Evolutionary conservation across 2,888 invertebrate species (phyloP).

Genomic region (Camponotus fellah): DNA sequence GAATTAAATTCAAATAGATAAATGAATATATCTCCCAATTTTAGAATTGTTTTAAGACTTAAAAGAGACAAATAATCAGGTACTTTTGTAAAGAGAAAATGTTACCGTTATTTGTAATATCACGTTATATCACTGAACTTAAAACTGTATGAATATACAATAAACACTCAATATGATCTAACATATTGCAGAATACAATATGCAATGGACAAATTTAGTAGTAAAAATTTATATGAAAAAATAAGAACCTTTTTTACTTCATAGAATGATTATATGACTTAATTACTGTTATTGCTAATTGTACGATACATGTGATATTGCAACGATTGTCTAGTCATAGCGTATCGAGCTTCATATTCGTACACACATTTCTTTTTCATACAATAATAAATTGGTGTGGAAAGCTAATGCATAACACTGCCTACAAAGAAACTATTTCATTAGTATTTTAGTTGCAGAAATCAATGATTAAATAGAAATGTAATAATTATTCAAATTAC

Average conservation of each 20-base stretch:
- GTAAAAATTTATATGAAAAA: neutral
- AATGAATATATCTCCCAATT: constrained; percentile 9
- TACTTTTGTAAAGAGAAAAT: constrained; percentile 34
- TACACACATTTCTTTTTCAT: neutral
- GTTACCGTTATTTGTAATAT: constrained; percentile 2
- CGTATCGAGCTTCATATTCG: neutral
- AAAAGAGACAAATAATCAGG: constrained; percentile 20
- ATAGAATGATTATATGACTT: neutral
- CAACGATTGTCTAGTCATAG: constrained; percentile 41
- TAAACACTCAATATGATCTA: neutral
- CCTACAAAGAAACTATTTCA: constrained; percentile 14
- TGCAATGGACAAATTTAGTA: neutral
- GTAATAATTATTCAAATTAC: constrained; percentile 13
- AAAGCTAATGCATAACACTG: constrained; percentile 31
- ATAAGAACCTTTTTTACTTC: neutral
- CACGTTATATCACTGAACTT: constrained; percentile 7
- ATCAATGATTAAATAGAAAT: neutral
- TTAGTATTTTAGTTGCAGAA: constrained; percentile 30
- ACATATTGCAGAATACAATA: neutral
- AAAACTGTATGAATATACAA: constrained; percentile 14
- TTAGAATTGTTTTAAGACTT: constrained; percentile 20
- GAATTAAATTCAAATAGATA: constrained; percentile 26
- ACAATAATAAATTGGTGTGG: neutral
- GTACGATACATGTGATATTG: constrained; percentile 29
- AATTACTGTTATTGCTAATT: constrained; percentile 19